Evolutionary conservation across 2,888 invertebrate genomes (phyloP).

Genomic region (Serrognathus titanus): DNA sequence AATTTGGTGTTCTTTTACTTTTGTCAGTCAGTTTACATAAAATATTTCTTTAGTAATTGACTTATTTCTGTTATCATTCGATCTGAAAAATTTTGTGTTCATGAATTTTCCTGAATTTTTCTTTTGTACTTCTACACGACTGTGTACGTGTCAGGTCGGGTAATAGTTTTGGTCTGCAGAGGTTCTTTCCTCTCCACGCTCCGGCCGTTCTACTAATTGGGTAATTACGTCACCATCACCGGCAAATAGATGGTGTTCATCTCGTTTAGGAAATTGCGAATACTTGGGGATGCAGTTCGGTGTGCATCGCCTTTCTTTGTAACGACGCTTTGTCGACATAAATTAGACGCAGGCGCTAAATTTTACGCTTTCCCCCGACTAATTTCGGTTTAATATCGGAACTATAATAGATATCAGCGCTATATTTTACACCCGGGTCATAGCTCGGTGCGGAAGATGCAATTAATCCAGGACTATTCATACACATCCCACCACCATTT

Average conservation of each 20-base stretch:
- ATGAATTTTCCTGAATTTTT: no score
- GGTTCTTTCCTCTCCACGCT: slow-evolving; percentile 3
- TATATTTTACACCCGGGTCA: slow-evolving; percentile 2
- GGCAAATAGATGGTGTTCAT: slow-evolving; percentile 3
- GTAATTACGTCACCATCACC: slow-evolving; percentile 5
- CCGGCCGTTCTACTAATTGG: slow-evolving; percentile 4
- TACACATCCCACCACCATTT: no score
- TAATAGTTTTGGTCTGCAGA: not conserved
- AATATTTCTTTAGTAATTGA: no score
- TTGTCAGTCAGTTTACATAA: no score
- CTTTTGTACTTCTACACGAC: no score
- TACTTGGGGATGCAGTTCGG: slow-evolving; percentile 5
- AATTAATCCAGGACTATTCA: no score
- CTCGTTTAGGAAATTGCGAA: slow-evolving; percentile 7
- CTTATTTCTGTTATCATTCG: no score
- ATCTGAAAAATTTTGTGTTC: no score
- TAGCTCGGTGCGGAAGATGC: no score
- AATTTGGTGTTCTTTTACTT: no score
- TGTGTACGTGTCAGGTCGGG: no score
- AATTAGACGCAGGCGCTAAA: slow-evolving; percentile 1
- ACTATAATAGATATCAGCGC: slow-evolving; percentile 10
- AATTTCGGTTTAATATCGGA: slow-evolving; percentile 13
- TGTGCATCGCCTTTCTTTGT: not conserved
- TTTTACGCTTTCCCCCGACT: slow-evolving; percentile 6
- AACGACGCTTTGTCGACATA: slow-evolving; percentile 1